Conservation (phyloP, 2,113 vertebrate genomes). For the Phaethon lepturus region DNA sequence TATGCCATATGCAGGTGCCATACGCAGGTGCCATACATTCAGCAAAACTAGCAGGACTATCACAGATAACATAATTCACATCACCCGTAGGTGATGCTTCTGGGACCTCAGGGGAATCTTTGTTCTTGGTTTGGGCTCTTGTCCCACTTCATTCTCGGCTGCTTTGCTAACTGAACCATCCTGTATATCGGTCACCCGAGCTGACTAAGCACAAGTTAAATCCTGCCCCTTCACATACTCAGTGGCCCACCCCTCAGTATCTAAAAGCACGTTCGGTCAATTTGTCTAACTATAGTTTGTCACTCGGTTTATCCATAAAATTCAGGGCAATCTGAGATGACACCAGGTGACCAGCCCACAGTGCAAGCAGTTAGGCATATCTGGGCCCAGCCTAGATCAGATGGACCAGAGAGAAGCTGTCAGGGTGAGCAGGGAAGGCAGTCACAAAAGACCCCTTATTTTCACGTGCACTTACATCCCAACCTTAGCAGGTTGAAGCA, state of each 20-base stretch:
- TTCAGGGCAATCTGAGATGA: neutral
- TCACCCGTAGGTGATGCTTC: neutral
- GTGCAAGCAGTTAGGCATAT: rapidly evolving
- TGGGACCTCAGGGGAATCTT: neutral
- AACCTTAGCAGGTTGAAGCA: neutral
- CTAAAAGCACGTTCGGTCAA: neutral
- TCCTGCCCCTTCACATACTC: neutral
- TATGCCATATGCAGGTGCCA: neutral
- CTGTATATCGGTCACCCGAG: neutral
- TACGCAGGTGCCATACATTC: neutral
- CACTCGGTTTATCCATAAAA: rapidly evolving
- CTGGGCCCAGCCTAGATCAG: neutral
- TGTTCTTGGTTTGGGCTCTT: neutral
- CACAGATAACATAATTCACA: neutral
- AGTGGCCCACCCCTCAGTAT: too few relatives aligned
- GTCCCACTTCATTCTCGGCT: neutral
- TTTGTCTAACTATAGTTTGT: neutral
- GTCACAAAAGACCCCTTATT: neutral
- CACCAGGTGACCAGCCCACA: rapidly evolving
- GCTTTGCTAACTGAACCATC: neutral
- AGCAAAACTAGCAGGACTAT: neutral
- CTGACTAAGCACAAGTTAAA: neutral
- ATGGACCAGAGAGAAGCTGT: neutral
- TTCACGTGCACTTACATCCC: neutral
- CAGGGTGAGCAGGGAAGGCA: neutral